These are phyloP conservation scores for Xestia sexstrigata DNA, from an alignment of 2,888 invertebrate species.

Conservation along the genomic window DNA sequence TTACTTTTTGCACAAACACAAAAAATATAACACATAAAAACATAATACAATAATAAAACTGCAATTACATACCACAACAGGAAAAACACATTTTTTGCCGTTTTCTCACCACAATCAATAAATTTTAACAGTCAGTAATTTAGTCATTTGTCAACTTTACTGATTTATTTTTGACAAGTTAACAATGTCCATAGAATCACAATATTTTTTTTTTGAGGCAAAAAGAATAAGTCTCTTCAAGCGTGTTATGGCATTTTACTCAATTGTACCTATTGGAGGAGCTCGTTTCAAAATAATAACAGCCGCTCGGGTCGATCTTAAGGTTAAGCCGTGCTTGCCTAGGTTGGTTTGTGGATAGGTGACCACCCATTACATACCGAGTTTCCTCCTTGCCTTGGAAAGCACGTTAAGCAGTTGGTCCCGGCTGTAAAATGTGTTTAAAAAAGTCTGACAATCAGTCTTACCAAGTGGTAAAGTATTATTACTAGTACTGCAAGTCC, in stretches of 20 bases:
- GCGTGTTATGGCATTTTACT: neutral
- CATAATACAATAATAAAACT: conserved; percentile 1
- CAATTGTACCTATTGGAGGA: neutral
- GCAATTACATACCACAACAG: conserved; percentile 6
- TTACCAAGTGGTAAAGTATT: no score
- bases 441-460: no score
- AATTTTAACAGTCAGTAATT: conserved; percentile 20
- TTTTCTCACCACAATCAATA: conserved; percentile 23
- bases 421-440: no score
- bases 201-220: neutral
- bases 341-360: no score
- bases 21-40: conserved; percentile 1
- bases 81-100: conserved; percentile 25
- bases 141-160: conserved; percentile 27
- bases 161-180: neutral
- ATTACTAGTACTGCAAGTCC: no score
- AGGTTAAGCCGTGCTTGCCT: no score
- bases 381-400: no score
- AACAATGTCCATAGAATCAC: neutral
- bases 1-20: neutral
- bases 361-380: no score
- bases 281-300: no score
- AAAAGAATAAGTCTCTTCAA: conserved; percentile 1
- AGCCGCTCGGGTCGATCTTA: no score
- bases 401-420: no score